Evolutionary conservation across 2,888 invertebrate genomes (phyloP).

Genomic region (Drosophila recens): DNA sequence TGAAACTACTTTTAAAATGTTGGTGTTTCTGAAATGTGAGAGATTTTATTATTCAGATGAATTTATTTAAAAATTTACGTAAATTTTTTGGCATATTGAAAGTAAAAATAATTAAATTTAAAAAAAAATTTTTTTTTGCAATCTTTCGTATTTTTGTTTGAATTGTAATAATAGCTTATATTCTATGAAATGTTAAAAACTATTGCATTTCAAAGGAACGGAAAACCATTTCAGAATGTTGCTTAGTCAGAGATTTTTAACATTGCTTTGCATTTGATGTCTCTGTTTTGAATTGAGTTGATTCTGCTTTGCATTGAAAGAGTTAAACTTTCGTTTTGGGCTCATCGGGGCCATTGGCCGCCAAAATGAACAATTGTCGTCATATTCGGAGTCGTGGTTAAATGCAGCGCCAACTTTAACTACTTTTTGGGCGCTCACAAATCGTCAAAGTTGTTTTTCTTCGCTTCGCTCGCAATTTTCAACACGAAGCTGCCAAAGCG

Average conservation of each 20-base stretch:
- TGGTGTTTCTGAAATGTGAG: background rate
- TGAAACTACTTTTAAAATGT: too few relatives aligned
- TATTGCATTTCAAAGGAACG: too few relatives aligned
- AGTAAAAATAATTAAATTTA: too few relatives aligned
- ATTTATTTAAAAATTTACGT: background rate
- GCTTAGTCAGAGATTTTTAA: background rate
- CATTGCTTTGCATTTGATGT: background rate
- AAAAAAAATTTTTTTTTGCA: too few relatives aligned
- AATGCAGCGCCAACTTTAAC: constrained; percentile 67
- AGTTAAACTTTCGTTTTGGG: background rate
- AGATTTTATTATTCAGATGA: background rate
- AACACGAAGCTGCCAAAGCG: constrained; percentile 67
- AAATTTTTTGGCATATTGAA: background rate
- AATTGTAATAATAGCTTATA: background rate
- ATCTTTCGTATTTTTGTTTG: too few relatives aligned
- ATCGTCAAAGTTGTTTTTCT: constrained; percentile 58
- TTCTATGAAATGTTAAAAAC: background rate
- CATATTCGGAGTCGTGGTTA: constrained; percentile 17
- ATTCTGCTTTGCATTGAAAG: background rate
- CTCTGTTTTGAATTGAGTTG: constrained; percentile 2
- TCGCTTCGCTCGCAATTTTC: constrained; percentile 67
- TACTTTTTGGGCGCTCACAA: constrained; percentile 68
- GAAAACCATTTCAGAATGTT: background rate
- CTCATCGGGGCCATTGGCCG: constrained; percentile 53
- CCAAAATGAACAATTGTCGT: constrained; percentile 63